Conservation (phyloP, 2,888 invertebrate species). For the Dorcus hopei region DNA sequence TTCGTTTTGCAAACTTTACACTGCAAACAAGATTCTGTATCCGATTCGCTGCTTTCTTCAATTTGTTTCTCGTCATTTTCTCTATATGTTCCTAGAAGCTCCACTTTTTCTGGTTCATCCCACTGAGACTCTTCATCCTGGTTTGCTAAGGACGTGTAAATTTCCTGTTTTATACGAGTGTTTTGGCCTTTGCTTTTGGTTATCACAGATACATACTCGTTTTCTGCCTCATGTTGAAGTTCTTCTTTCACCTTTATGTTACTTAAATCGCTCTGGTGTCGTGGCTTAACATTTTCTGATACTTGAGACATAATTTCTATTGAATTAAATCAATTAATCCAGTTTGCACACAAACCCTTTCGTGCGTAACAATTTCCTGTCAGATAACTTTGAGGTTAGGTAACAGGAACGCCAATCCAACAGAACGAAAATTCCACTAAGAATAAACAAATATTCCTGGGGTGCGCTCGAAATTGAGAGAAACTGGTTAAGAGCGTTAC, state of each 20-base stretch:
- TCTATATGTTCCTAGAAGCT: conserved; percentile 12
- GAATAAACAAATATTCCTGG: too few species aligned
- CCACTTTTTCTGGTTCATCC: conserved; percentile 6
- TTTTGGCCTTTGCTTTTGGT: neutral
- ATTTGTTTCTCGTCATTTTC: conserved; percentile 17
- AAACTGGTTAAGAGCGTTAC: too few species aligned
- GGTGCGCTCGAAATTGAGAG: too few species aligned
- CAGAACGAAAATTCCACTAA: too few species aligned
- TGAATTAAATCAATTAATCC: too few species aligned
- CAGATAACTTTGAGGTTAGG: too few species aligned
- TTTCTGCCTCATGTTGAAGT: neutral
- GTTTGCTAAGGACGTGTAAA: neutral
- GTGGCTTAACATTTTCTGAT: too few species aligned
- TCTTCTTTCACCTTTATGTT: neutral
- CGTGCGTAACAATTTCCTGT: too few species aligned
- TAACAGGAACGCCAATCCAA: too few species aligned
- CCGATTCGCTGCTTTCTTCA: conserved; percentile 1
- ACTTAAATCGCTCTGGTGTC: neutral
- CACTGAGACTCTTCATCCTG: conserved; percentile 4
- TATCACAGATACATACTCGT: neutral
- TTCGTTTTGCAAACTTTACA: conserved; percentile 37
- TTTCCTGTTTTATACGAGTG: neutral
- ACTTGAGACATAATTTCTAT: too few species aligned
- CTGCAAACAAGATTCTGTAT: conserved; percentile 4
- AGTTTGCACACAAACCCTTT: too few species aligned